Base-by-base conservation (phyloP, 2,888 invertebrate species). In the Melieria crassipennis region DNA sequence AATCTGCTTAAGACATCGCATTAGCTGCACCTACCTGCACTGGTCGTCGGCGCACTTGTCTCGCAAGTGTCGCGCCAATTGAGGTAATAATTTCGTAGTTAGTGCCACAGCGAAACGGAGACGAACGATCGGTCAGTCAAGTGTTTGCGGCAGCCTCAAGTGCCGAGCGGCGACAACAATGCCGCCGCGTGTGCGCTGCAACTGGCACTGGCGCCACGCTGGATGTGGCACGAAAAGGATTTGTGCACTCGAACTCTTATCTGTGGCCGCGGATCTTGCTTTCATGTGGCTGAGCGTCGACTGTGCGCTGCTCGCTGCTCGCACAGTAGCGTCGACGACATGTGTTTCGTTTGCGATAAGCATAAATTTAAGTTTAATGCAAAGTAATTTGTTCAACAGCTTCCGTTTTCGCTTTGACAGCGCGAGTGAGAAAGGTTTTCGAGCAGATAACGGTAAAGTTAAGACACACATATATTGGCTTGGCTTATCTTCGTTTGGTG, bases 351-450 rank as follows among this genome's bases (percentile, higher is more conserved):
- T 2, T 65, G 63, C 65, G 75, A 73, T 72, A 75, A 73, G 72
- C 70, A 60, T 63, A 63, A 63, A 72, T 61, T 63, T 64, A 70
- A 70, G 62, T 73, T 73, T 62, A 69, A 73, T 73, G 70, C 52
- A 70, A 68, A 73, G 73, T 74, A 77, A 78, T 78, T 78, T 78
- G 76, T 76, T 78, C 73, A 78, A 75, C 78, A 77, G 78, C 78
- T 78, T 77, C 78, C 74, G 78, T 77, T 75, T 74, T 69, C 45
- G 30, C 30, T 30, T 30, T 30, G 30, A 30, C 30, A 30, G 30
- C 30, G 30, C 30, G 30, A 30, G 30, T 30, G 30, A 30, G 30
- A 30, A 30, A 30, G 13, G 10, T 57, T n/a, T n/a, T 11, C 9
- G 57, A 13, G 57, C 13, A 16, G 16, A 16, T 16, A 57, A 57